A percentile compares a stretch with the other conserved stretches of the same genome.
phyloP scores from a whole-genome alignment of 2,888 invertebrate genomes.

The Bedellia somnulentella region DNA sequence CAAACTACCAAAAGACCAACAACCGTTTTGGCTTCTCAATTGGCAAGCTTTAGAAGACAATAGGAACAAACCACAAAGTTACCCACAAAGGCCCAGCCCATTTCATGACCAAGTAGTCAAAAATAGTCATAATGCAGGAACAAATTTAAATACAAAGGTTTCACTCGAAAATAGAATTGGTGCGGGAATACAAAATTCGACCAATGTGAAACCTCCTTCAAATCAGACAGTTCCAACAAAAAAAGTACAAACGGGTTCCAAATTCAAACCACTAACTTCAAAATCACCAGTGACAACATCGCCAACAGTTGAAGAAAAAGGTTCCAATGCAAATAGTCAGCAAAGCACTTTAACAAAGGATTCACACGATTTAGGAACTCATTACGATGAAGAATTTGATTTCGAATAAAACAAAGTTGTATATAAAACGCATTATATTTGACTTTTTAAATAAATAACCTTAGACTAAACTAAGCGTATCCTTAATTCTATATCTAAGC shows the following conservation, averaged over 20 bases:
- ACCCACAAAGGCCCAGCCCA: conserved; percentile 26
- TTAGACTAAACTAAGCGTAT: conserved; percentile 43
- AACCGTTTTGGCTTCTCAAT: conserved; percentile 75
- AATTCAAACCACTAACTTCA: neutral
- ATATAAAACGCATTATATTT: conserved; percentile 55
- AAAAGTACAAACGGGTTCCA: too few relatives aligned
- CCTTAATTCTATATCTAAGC: conserved; percentile 32
- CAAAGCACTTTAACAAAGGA: conserved; percentile 1
- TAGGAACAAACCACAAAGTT: conserved; percentile 39
- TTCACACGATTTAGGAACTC: too few relatives aligned
- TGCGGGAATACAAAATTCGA: too few relatives aligned
- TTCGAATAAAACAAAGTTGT: conserved; percentile 18
- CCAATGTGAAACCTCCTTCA: too few relatives aligned
- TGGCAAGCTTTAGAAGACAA: conserved; percentile 66
- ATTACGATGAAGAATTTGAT: too few relatives aligned
- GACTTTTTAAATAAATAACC: conserved; percentile 57
- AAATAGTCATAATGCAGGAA: too few relatives aligned
- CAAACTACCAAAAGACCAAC: conserved; percentile 65
- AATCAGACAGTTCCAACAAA: too few relatives aligned
- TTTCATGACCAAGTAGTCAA: too few relatives aligned
- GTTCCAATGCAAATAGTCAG: neutral
- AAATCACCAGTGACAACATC: neutral
- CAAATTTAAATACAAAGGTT: too few relatives aligned
- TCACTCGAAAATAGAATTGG: too few relatives aligned
- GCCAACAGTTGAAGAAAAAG: too few relatives aligned